Evolutionary conservation across 2,888 invertebrate species (phyloP), one percentile per base, ranked within the genome.

Genomic region (Rhingia campestris): DNA sequence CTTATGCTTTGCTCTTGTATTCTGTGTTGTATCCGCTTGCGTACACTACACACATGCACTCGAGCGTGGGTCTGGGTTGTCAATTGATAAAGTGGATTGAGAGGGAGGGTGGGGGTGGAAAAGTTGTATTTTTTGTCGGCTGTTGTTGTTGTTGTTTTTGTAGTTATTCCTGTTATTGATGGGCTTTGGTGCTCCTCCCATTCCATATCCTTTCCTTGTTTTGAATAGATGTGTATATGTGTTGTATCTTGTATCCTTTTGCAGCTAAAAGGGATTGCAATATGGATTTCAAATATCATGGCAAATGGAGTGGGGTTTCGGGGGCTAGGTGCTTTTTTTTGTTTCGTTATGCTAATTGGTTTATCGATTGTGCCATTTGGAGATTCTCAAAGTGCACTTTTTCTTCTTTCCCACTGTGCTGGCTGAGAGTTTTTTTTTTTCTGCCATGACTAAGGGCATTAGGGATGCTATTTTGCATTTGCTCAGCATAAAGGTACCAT

Each of bases 31-130:
- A 22, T 59, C 32, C 59, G 12, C 14, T 51, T 32, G 41, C n/a
- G n/a, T 49, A 32, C 49, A 64, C 22, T 7, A 32, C 32, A 61
- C 56, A 54, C 47, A 74, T 74, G 47, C 64, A 70, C 49, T 39
- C 39, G 10, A 12, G 47, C 30, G 73, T 12, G 47, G 37, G 45
- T 45, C 45, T 10, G 32, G 9, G 43, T 32, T 56, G 64, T 67
- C 75, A 67, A 53, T 67, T 75, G 75, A 61, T 75, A 75, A 59
- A 75, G 53, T 67, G 59, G 66, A 75, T 59, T 43, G 51, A 43
- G 61, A 22, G 22, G 45, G 33, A 43, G 9, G 32, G 7, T 12
- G 3, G 22, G 22, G 2, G 22, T 22, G 22, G 22, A 22, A 22
- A 2, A 22, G n/a, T n/a, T 69, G n/a, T 14, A 14, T 45, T 22